phyloP scores from a whole-genome alignment of 2,113 vertebrate species.

The Burhinus oedicnemus region DNA sequence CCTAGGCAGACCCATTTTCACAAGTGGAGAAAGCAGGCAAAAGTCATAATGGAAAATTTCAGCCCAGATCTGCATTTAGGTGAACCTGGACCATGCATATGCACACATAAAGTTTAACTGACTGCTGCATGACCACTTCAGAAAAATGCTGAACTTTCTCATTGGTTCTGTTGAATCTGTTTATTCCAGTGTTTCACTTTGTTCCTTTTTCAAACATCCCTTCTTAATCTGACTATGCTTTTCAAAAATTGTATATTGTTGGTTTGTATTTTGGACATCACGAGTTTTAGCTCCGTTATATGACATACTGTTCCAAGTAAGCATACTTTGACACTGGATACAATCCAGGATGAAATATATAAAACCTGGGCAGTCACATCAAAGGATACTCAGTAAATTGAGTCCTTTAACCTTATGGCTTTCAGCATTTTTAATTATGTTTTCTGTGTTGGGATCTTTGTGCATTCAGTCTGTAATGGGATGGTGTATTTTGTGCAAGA shows the following conservation, averaged over 20 bases:
- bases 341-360: background rate
- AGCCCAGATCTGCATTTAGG: background rate
- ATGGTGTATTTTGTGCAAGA: background rate
- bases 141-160: background rate
- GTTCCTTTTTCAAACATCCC: background rate
- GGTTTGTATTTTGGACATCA: background rate
- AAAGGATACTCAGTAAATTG: background rate
- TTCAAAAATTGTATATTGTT: background rate
- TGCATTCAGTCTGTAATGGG: background rate
- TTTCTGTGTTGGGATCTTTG: background rate
- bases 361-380: background rate
- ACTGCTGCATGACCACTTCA: background rate
- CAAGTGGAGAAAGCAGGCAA: constrained; percentile 27
- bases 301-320: background rate
- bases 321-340: background rate
- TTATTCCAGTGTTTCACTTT: background rate
- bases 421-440: background rate
- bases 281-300: background rate
- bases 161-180: background rate
- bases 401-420: background rate
- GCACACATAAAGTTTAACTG: background rate
- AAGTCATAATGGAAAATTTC: constrained; percentile 40
- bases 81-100: background rate
- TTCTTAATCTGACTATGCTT: background rate
- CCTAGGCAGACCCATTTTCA: constrained; percentile 35